Percentiles rank a stretch among this genome's conserved stretches.
phyloP scores from a whole-genome alignment of 2,797 vertebrate genomes.

The Gymnopithys bicolor region DNA sequence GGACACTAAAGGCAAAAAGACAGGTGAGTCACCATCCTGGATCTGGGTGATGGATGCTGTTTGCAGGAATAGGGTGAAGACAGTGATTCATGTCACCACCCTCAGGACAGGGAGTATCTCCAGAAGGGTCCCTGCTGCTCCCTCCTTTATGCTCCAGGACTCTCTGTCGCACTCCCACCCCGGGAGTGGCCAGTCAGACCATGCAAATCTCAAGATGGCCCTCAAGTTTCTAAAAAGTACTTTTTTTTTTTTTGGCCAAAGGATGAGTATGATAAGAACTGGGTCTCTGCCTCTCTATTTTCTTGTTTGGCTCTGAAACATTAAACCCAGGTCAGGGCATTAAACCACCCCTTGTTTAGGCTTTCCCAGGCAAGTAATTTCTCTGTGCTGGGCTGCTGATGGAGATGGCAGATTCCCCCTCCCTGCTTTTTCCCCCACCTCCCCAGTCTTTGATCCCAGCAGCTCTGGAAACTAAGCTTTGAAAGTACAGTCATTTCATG shows the following conservation, averaged over 20 bases:
- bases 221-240: fast-evolving
- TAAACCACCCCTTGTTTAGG: neutral
- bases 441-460: slow-evolving; percentile 55
- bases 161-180: neutral
- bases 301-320: neutral
- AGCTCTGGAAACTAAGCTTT: slow-evolving; percentile 50
- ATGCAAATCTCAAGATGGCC: neutral
- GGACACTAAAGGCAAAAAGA: neutral
- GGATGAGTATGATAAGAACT: neutral
- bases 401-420: neutral
- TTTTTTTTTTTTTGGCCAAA: neutral
- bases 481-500: slow-evolving; percentile 45
- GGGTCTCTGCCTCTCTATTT: neutral
- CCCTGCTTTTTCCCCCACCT: neutral
- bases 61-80: neutral
- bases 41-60: fast-evolving
- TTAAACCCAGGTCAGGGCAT: neutral
- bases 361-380: neutral
- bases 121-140: neutral
- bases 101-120: neutral
- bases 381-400: neutral
- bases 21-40: fast-evolving
- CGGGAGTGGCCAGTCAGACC: neutral
- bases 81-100: neutral
- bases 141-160: neutral